These are phyloP conservation scores for Manis javanica DNA, from an alignment of 2,797 vertebrate genomes.

Conservation along the genomic window DNA sequence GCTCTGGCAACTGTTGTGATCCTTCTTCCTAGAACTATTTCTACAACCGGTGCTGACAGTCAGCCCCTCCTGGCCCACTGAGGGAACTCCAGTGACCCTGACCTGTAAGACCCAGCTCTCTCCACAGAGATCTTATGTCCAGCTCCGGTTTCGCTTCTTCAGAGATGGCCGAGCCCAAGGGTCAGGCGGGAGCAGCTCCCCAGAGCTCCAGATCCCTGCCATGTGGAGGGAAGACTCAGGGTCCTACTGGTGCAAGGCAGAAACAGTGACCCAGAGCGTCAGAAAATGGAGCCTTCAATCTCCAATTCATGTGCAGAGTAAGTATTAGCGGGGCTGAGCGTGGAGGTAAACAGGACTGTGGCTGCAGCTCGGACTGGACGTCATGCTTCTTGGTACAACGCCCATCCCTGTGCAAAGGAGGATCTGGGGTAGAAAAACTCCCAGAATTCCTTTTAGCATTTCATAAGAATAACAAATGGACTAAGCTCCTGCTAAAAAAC, in stretches of 20 bases:
- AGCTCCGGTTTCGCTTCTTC: conserved; percentile 23
- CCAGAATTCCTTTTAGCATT: neutral
- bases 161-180: neutral
- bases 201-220: neutral
- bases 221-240: neutral
- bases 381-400: neutral
- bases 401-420: neutral
- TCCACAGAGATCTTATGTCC: neutral
- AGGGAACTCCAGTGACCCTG: neutral
- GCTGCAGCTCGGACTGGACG: neutral
- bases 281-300: neutral
- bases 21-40: conserved; percentile 32
- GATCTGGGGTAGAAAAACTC: neutral
- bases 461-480: neutral
- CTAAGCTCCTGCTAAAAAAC: neutral
- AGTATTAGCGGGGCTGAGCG: neutral
- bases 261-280: neutral
- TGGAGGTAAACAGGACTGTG: accelerated
- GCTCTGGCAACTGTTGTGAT: neutral
- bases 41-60: neutral
- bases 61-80: neutral
- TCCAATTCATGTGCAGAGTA: neutral
- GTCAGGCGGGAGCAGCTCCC: neutral
- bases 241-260: neutral
- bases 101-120: neutral